A percentile compares a stretch with the other conserved stretches of the same genome.
Evolutionary conservation across 2,797 vertebrate species (phyloP).

Genomic region (Pipistrellus pipistrellus): DNA sequence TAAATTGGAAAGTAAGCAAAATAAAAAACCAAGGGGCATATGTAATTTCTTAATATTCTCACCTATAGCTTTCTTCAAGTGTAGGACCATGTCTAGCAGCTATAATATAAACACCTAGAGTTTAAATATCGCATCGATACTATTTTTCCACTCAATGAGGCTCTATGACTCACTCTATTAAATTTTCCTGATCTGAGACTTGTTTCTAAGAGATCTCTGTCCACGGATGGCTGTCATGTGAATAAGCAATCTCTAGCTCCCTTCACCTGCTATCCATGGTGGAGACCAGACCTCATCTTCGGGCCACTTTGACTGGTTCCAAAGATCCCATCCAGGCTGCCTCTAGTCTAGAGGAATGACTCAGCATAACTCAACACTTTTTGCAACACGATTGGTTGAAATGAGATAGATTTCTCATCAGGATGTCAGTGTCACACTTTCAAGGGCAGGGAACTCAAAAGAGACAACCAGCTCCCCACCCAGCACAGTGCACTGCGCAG

Average conservation of each 20-base stretch:
- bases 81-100: background rate
- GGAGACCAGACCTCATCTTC: background rate
- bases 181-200: background rate
- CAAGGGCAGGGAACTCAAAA: background rate
- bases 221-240: background rate
- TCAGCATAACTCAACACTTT: background rate
- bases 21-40: background rate
- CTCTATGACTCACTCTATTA: background rate
- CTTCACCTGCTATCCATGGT: background rate
- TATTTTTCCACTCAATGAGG: background rate
- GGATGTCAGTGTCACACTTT: background rate
- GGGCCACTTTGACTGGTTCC: background rate
- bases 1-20: conserved; percentile 51
- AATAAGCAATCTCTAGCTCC: background rate
- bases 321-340: background rate
- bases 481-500: fast-evolving
- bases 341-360: background rate
- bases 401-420: background rate
- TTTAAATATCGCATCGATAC: background rate
- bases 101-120: background rate
- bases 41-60: background rate
- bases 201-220: background rate
- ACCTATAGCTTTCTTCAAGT: background rate
- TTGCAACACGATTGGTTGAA: background rate
- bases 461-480: background rate